Conservation (phyloP, 2,888 invertebrate genomes). For the Hydropsyche betteni region DNA sequence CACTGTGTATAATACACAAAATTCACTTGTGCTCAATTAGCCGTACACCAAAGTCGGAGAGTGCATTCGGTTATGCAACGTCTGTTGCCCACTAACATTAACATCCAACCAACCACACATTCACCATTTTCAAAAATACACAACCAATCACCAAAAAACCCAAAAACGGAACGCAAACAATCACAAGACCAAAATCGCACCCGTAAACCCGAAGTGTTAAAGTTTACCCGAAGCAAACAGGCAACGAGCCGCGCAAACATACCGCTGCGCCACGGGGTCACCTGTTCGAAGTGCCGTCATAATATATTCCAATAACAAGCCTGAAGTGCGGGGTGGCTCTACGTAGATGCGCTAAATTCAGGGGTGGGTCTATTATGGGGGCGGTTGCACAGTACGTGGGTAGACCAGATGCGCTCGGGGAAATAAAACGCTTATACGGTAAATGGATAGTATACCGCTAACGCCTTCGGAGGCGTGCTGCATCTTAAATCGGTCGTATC, state of each 20-base stretch:
- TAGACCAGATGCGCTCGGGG: background rate
- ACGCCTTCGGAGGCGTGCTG: too few relatives aligned
- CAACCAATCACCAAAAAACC: too few relatives aligned
- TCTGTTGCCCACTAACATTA: slow-evolving; percentile 18
- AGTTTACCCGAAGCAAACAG: background rate
- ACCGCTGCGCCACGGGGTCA: slow-evolving; percentile 40
- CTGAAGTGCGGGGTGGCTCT: slow-evolving; percentile 29
- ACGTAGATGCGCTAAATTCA: slow-evolving; percentile 19
- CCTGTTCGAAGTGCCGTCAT: slow-evolving; percentile 42
- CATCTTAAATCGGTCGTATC: too few relatives aligned
- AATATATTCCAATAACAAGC: slow-evolving; percentile 46
- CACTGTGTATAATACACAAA: slow-evolving; percentile 22
- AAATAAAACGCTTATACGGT: slow-evolving; percentile 30
- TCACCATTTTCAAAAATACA: slow-evolving; percentile 3
- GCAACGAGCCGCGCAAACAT: slow-evolving; percentile 5
- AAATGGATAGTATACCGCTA: background rate
- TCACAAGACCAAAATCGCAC: background rate
- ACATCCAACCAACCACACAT: slow-evolving; percentile 11
- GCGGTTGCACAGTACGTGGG: background rate
- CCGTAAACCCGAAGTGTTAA: background rate
- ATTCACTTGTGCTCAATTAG: slow-evolving; percentile 39
- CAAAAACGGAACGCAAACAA: too few relatives aligned
- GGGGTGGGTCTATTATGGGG: slow-evolving; percentile 15
- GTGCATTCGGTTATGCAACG: slow-evolving; percentile 19
- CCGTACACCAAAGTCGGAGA: slow-evolving; percentile 12